Base-by-base conservation (phyloP, 1,140 invertebrate species). In the Bombus haemorrhoidalis region DNA sequence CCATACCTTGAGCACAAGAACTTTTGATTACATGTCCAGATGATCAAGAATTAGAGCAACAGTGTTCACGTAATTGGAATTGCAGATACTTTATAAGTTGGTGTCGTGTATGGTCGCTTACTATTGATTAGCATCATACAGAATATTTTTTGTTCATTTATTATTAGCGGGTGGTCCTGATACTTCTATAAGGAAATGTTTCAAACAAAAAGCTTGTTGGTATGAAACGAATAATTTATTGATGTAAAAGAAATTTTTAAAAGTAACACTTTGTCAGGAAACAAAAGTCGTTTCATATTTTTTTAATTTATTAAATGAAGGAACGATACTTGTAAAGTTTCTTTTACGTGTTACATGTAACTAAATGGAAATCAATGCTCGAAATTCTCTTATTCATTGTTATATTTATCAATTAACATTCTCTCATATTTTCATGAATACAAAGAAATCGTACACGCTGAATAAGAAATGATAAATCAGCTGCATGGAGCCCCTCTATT, bases 1-100 rank as follows among this genome's bases (percentile, higher is more conserved):
- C 62, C 77, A 47, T 47, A 79, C 43, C 62, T 79, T 66, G 22
- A 37, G 32, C 43, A 37, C 77, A 79, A 79, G 62, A 79, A 79
- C 77, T 79, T 79, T 43, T 68, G 41, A 79, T 79, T 79, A 66
- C 62, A 22, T 9, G 62, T n/a, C 32, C 6, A 22, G 62, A 68
- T 79, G 77, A 79, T 79, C 22, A 66, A 79, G 62, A 68, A 62
- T 79, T 47, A 68, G 41, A 41, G 10, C 37, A 25, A 59, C n/a
- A 41, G 22, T 47, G 66, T 34, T 32, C 32, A 32, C 32, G 37
- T 81, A 86, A 59, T 81, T 76, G 53, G 34, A 76, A 59, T 76
- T 39, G 53, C 53, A 59, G 34, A 39, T 39, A 12, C 34, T 25
- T 6, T 34, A 8, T n/a, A 59, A 62, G 62, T n/a, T 34, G 25